phyloP scores from a whole-genome alignment of 2,888 invertebrate species.

The Papilio demoleus region DNA sequence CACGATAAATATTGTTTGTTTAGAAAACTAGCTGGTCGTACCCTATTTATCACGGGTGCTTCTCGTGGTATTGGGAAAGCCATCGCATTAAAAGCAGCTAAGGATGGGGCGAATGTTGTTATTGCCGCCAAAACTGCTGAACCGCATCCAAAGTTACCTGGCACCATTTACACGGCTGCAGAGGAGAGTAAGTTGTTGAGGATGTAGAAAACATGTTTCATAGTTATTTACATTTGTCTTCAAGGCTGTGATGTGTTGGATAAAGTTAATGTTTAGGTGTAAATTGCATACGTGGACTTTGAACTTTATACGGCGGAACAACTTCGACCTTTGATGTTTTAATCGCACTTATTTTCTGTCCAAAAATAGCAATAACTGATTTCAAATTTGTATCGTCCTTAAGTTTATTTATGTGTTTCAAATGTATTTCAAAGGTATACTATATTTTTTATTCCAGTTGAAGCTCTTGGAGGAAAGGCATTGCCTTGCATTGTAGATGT shows the following conservation, averaged over 20 bases:
- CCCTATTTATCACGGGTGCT: slow-evolving; percentile 97
- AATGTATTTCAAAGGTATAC: not conserved
- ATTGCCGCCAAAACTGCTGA: slow-evolving; percentile 96
- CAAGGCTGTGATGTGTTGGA: not conserved
- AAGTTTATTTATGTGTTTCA: not conserved
- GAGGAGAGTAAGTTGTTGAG: slow-evolving; percentile 88
- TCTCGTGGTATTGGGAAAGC: slow-evolving; percentile 98
- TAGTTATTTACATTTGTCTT: not conserved
- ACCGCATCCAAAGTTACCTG: slow-evolving; percentile 95
- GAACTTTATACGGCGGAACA: slow-evolving; percentile 42
- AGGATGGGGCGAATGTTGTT: slow-evolving; percentile 95
- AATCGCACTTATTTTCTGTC: not conserved
- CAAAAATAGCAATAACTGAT: not conserved
- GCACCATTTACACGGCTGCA: slow-evolving; percentile 95
- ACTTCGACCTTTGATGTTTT: slow-evolving; percentile 44
- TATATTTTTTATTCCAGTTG: slow-evolving; percentile 85
- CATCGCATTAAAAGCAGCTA: slow-evolving; percentile 96
- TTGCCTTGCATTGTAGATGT: slow-evolving; percentile 95
- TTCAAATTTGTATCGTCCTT: not conserved
- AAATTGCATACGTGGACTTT: slow-evolving; percentile 45
- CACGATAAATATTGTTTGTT: slow-evolving; percentile 35
- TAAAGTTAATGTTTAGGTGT: not conserved
- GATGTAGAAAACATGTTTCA: not conserved
- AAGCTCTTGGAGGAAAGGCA: slow-evolving; percentile 92
- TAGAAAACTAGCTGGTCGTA: slow-evolving; percentile 90